Base-by-base conservation (phyloP, 2,797 vertebrate species). In the Dicrostonyx torquatus region DNA sequence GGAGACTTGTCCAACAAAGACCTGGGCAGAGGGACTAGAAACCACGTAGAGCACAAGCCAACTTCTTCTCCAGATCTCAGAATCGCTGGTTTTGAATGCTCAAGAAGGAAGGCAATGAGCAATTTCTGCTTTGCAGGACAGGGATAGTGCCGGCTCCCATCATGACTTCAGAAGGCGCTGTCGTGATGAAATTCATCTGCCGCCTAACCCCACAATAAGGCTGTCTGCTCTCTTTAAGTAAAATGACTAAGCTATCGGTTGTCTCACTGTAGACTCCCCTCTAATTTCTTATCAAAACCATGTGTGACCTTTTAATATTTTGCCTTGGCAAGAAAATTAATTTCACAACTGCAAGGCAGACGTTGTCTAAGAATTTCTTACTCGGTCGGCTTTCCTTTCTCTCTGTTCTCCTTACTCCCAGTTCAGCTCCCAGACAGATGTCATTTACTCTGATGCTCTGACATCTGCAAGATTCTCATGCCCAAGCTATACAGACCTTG, bases 231-330 rank as follows among this genome's bases (percentile, higher is more conserved):
- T 96, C 98, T 96, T 97, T 95, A 97, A 98, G 97, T 96, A 95
- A 98, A 98, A 98, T 98, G 98, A 98, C 98, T 98, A 98, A 98
- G 98, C 98, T 98, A 97, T 97, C 93, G 96, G 97, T 97, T 97
- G 94, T 95, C 94, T 96, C 96, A 96, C 95, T 97, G 98, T 98
- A 98, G 97, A 98, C 97, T 93, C 94, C 89, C 94, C 86, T 97
- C 97, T 97, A 83, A 96, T 98, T 97, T 93, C 97, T 92, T 96
- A 96, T 22, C 91, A 96, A 94, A 97, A 90, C 93, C 98, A 97
- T 97, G 97, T 98, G 97, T 91, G 97, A 96, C 95, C 89, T 94
- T 97, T 94, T 91, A 91, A 93, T 90, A 96, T 6, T 70, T 88
- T 95, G 94, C 90, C 95, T 96, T 86, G 91, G 94, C 97, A 98